Conservation (phyloP, 1,140 invertebrate species). For the Rhynchophorus ferrugineus region DNA sequence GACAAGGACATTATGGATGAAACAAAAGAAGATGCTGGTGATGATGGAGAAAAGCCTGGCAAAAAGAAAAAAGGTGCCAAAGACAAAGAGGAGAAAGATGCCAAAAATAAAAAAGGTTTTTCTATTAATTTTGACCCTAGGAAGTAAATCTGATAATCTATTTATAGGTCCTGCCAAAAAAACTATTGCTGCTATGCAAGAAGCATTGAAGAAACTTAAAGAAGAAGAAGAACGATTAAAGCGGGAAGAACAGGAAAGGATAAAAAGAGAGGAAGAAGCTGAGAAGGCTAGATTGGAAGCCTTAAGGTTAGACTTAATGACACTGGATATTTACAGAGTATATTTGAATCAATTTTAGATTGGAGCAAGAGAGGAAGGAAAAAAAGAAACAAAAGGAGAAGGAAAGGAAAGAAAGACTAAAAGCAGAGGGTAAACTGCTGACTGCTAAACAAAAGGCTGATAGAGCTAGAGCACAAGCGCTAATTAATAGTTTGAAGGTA, state of each 20-base stretch:
- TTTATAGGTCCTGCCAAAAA: constrained; percentile 66
- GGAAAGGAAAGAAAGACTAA: constrained; percentile 83
- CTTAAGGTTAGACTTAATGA: constrained; percentile 35
- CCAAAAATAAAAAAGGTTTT: constrained; percentile 42
- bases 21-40: constrained; percentile 40
- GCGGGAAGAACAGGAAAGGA: constrained; percentile 74
- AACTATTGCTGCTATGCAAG: constrained; percentile 81
- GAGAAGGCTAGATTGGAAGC: constrained; percentile 67
- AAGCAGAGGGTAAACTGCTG: constrained; percentile 89
- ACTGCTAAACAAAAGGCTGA: constrained; percentile 90
- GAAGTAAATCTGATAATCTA: constrained; percentile 12
- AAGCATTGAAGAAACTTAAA: constrained; percentile 76
- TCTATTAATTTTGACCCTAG: constrained; percentile 2
- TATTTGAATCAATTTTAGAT: constrained; percentile 35
- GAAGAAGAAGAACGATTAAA: constrained; percentile 79
- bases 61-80: constrained; percentile 41
- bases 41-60: constrained; percentile 34
- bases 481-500: constrained; percentile 74
- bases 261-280: constrained; percentile 64
- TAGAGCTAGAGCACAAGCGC: constrained; percentile 74
- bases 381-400: constrained; percentile 93
- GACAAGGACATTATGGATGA: constrained; percentile 30
- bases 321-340: not conserved
- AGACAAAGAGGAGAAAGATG: constrained; percentile 39
- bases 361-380: constrained; percentile 83